These are phyloP conservation scores for Sorex fumeus DNA, from an alignment of 2,113 vertebrate genomes.

Conservation along the genomic window DNA sequence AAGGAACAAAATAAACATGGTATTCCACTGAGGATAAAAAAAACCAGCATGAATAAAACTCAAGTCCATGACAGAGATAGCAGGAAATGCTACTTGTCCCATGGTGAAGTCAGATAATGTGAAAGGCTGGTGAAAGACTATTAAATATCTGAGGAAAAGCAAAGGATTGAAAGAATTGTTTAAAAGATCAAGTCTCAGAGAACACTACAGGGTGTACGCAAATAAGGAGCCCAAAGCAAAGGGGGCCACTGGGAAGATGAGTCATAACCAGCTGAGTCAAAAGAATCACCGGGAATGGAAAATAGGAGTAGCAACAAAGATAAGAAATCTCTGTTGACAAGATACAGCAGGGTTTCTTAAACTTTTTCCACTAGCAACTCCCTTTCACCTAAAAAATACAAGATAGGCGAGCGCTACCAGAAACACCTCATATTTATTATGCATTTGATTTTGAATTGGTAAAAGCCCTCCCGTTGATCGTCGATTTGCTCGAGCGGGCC, in stretches of 20 bases:
- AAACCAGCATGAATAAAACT: constrained; percentile 29
- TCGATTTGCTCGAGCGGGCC: no score
- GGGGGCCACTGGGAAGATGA: background rate
- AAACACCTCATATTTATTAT: no score
- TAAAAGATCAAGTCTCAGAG: constrained; percentile 45
- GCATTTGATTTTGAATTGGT: no score
- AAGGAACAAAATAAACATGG: constrained; percentile 22
- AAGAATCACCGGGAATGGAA: background rate
- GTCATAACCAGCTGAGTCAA: constrained; percentile 11
- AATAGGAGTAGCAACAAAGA: background rate
- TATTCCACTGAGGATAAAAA: background rate
- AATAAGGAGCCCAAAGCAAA: constrained; percentile 21
- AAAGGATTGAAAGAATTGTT: constrained; percentile 24
- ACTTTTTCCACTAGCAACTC: no score
- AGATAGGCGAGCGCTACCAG: no score
- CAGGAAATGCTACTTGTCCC: background rate
- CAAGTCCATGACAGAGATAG: background rate
- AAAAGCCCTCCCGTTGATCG: no score
- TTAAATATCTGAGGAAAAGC: constrained; percentile 9
- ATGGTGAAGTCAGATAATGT: background rate
- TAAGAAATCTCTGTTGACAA: constrained; percentile 4
- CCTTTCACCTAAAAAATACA: no score
- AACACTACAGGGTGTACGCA: background rate
- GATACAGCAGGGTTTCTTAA: background rate
- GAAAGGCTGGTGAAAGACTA: constrained; percentile 35